These are phyloP conservation scores for Zosterops japonicus DNA, from an alignment of 2,113 vertebrate species.

Conservation along the genomic window DNA sequence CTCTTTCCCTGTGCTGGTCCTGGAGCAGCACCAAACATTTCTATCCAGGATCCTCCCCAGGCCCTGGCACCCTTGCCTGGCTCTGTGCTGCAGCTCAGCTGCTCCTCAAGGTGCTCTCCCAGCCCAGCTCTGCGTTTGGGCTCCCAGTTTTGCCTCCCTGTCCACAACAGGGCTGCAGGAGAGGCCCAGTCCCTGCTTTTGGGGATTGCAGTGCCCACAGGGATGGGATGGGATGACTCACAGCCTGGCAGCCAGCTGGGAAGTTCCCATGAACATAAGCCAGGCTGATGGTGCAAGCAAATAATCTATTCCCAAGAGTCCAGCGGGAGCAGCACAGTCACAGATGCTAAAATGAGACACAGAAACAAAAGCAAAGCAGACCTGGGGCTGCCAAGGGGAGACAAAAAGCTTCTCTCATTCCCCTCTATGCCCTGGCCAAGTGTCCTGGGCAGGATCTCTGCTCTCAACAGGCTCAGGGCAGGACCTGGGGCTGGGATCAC, in stretches of 20 bases:
- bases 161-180: not conserved
- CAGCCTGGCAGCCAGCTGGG: not conserved
- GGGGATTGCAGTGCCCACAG: not conserved
- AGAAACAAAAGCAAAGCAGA: not conserved
- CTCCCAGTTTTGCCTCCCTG: not conserved
- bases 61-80: not conserved
- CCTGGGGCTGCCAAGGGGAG: not conserved
- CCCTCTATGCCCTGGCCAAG: fast-evolving
- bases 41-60: not conserved
- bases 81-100: not conserved
- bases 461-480: not conserved
- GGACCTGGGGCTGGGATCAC: fast-evolving
- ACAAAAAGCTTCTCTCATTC: not conserved
- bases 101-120: no score
- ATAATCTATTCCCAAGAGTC: not conserved
- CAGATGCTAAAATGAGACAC: not conserved
- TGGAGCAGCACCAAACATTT: not conserved
- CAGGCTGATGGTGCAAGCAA: not conserved
- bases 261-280: not conserved
- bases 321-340: not conserved
- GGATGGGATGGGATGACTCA: not conserved
- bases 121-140: fast-evolving
- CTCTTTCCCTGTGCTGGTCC: not conserved
- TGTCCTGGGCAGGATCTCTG: not conserved
- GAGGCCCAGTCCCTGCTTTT: not conserved